A percentile compares a stretch with the other conserved stretches of the same genome.
These are phyloP conservation scores for Xenotilapia flavipinnis DNA, from an alignment of 2,113 vertebrate species.

Conservation along the genomic window DNA sequence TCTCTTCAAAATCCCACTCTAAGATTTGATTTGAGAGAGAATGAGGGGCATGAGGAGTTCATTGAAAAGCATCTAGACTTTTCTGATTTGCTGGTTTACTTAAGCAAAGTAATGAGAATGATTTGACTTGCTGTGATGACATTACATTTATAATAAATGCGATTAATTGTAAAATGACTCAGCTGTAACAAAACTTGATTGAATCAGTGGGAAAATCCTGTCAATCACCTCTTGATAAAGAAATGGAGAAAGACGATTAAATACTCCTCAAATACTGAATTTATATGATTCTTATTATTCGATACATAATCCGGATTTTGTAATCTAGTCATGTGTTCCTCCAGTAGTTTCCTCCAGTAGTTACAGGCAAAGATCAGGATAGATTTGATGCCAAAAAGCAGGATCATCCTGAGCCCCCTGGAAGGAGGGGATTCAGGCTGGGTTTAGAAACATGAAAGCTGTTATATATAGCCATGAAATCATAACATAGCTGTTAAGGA, in stretches of 20 bases:
- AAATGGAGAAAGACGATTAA: background rate
- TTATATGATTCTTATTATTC: background rate
- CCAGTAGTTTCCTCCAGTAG: background rate
- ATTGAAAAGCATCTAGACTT: background rate
- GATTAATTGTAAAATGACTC: background rate
- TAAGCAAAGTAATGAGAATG: background rate
- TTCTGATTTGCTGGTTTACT: background rate
- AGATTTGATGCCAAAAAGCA: constrained; percentile 15
- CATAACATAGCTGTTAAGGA: background rate
- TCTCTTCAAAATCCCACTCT: background rate
- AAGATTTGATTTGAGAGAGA: background rate
- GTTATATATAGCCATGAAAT: constrained; percentile 2
- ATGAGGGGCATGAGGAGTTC: background rate
- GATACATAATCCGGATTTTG: background rate
- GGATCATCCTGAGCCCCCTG: constrained; percentile 22
- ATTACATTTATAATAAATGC: background rate
- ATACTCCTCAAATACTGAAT: background rate
- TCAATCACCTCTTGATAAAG: background rate
- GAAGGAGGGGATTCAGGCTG: constrained; percentile 11
- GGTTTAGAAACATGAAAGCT: constrained; percentile 31
- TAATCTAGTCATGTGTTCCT: background rate
- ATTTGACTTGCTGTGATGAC: background rate
- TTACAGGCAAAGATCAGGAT: background rate
- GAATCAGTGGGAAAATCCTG: background rate
- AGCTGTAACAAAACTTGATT: background rate